A percentile compares a stretch with the other conserved stretches of the same genome.
Conservation (phyloP, 2,113 vertebrate genomes). For the Danionella cerebrum region DNA sequence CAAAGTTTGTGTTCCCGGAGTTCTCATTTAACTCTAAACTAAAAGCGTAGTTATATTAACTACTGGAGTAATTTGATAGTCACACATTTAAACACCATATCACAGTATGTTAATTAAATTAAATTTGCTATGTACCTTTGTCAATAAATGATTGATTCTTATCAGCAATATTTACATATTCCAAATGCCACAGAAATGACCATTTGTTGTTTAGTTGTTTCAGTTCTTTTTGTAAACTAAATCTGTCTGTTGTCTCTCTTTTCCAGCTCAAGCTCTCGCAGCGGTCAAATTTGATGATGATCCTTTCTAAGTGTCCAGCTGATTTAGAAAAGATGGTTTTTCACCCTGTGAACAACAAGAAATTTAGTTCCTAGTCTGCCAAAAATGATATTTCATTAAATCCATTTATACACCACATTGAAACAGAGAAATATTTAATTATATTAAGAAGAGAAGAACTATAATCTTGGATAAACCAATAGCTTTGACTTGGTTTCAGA, state of each 20-base stretch:
- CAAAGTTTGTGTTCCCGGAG: no score
- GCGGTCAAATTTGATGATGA: conserved; percentile 74
- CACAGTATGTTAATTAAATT: no score
- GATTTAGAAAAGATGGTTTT: not conserved
- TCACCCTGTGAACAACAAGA: conserved; percentile 16
- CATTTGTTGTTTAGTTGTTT: no score
- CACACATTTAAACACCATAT: no score
- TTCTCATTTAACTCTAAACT: no score
- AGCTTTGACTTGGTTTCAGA: not conserved
- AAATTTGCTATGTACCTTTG: no score
- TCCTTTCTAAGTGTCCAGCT: conserved; percentile 66
- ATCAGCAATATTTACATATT: no score
- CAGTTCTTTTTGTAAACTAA: no score
- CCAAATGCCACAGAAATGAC: no score
- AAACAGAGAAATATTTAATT: conserved; percentile 25
- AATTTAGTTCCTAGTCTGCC: conserved; percentile 22
- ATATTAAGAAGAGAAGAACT: conserved; percentile 23
- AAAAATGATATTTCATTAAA: conserved; percentile 38
- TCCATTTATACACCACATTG: conserved; percentile 20
- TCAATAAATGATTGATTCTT: no score
- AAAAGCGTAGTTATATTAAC: no score
- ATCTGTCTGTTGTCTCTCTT: conserved; percentile 25
- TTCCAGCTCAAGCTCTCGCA: conserved; percentile 77
- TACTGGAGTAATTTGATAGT: no score
- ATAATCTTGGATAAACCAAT: conserved; percentile 9